These are phyloP conservation scores for Tetramorium parvispinum DNA, from an alignment of 1,140 invertebrate species.

Conservation along the genomic window DNA sequence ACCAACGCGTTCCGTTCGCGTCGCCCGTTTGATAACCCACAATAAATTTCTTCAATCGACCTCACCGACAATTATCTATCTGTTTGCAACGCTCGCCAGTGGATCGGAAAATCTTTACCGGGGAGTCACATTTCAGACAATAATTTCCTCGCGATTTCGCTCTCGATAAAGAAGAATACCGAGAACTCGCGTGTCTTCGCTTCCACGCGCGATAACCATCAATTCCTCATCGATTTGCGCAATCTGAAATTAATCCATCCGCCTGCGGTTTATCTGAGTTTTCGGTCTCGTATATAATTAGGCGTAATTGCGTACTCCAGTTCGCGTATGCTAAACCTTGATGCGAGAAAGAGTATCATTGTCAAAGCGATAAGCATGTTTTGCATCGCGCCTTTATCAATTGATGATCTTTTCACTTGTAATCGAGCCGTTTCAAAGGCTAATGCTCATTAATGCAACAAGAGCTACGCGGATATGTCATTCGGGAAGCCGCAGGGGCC, in stretches of 20 bases:
- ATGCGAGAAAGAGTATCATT: background rate
- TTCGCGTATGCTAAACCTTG: conserved; percentile 12
- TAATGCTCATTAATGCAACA: conserved; percentile 42
- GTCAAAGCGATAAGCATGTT: conserved; percentile 29
- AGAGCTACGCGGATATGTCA: background rate
- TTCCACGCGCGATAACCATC: conserved; percentile 11
- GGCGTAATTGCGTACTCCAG: background rate
- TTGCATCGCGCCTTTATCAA: conserved; percentile 32
- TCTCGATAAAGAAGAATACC: background rate
- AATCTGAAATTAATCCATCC: conserved; percentile 1
- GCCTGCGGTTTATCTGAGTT: background rate
- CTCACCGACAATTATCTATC: background rate
- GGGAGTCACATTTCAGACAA: background rate
- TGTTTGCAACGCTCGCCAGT: background rate
- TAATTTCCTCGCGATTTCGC: background rate
- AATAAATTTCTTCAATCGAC: conserved; percentile 3
- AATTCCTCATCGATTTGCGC: conserved; percentile 1
- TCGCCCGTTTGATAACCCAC: background rate
- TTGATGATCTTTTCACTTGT: conserved; percentile 37
- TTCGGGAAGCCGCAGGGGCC: background rate
- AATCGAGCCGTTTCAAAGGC: background rate
- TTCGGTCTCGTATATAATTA: background rate
- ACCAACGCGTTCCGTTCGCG: background rate
- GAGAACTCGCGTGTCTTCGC: background rate
- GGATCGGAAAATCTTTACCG: background rate